A percentile compares a stretch with the other conserved stretches of the same genome.
phyloP scores from a whole-genome alignment of 2,113 vertebrate species.

The Setophaga coronata region DNA sequence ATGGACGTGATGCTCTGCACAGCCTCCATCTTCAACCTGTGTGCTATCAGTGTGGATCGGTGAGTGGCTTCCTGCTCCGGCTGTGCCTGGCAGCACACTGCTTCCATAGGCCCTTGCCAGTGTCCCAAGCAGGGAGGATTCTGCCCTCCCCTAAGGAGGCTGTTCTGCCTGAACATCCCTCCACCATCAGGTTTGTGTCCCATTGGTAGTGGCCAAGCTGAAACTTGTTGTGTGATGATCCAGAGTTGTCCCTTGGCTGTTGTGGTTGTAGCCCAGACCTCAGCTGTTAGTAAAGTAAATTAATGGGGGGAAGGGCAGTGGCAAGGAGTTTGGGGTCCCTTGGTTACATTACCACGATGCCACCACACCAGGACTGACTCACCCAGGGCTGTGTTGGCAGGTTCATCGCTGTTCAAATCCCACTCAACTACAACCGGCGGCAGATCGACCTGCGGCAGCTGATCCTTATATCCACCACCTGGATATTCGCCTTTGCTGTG shows the following conservation, averaged over 20 bases:
- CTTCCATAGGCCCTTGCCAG: not conserved
- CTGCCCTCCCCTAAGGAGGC: not conserved
- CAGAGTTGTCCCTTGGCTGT: not conserved
- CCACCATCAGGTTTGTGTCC: not conserved
- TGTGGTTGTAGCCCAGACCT: not conserved
- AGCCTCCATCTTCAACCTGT: slow-evolving; percentile 93
- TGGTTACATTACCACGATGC: accelerated
- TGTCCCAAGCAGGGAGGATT: not conserved
- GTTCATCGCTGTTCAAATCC: slow-evolving; percentile 90
- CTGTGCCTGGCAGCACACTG: not conserved
- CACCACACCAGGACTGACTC: not conserved
- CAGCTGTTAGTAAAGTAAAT: not conserved
- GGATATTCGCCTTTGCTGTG: slow-evolving; percentile 90
- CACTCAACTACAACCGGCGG: slow-evolving; percentile 86
- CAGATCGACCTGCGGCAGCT: slow-evolving; percentile 86
- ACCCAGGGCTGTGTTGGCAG: slow-evolving; percentile 51
- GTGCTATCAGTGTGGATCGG: slow-evolving; percentile 93
- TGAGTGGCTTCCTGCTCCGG: not conserved
- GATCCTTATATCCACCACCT: slow-evolving; percentile 87
- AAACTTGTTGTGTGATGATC: accelerated
- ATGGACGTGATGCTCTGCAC: slow-evolving; percentile 97
- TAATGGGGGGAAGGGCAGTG: not conserved
- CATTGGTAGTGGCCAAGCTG: not conserved
- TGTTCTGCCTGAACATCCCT: not conserved
- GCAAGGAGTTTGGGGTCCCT: not conserved